Conservation (phyloP, 2,113 vertebrate species). For the Sula dactylatra region DNA sequence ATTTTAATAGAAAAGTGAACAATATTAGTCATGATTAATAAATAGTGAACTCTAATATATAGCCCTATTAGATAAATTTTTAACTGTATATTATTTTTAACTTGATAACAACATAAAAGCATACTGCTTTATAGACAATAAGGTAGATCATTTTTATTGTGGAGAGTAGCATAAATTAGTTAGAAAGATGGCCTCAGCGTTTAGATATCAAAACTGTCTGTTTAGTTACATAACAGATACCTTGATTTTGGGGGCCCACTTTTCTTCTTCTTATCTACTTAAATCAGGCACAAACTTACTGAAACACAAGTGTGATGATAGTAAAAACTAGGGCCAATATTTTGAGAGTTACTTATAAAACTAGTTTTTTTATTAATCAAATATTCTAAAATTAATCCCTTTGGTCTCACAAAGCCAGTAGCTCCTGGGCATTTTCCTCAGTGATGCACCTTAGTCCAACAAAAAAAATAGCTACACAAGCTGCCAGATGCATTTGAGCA, state of each 20-base stretch:
- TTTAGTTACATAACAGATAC: neutral
- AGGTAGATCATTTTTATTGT: neutral
- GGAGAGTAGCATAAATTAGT: neutral
- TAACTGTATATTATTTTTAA: neutral
- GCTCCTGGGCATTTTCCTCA: neutral
- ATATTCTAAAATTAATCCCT: neutral
- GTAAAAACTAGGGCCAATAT: neutral
- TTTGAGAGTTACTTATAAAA: neutral
- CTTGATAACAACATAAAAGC: neutral
- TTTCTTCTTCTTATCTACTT: neutral
- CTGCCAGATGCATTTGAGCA: neutral
- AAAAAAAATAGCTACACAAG: neutral
- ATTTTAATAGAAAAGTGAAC: neutral
- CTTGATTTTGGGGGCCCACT: neutral
- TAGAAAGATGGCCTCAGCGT: neutral
- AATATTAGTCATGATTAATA: neutral
- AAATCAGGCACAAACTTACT: neutral
- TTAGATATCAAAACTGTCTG: neutral
- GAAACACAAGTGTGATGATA: neutral
- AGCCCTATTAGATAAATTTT: neutral
- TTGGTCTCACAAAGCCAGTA: neutral
- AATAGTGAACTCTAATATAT: neutral
- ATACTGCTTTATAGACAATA: neutral
- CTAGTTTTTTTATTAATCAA: neutral
- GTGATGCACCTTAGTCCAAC: neutral